A percentile compares a stretch with the other conserved stretches of the same genome.
Conservation (phyloP, 2,113 vertebrate genomes). For the Nothocercus nigrocapillus region DNA sequence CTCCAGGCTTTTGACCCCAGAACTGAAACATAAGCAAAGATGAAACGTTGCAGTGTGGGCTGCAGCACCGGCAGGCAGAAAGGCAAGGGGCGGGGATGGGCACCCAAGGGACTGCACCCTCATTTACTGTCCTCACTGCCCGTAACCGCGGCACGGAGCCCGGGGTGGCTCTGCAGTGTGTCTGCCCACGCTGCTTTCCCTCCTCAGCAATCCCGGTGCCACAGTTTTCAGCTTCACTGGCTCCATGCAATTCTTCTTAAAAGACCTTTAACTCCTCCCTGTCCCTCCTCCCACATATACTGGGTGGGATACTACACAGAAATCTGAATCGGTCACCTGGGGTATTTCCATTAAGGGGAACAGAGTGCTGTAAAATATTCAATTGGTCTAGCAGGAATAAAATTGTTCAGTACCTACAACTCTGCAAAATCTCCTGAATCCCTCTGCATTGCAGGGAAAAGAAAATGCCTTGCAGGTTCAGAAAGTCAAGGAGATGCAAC, state of each 20-base stretch:
- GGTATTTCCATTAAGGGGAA: not conserved
- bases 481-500: not conserved
- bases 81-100: not conserved
- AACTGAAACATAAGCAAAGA: conserved; percentile 68
- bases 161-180: accelerated
- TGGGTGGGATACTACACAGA: not conserved
- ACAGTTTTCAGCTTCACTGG: not conserved
- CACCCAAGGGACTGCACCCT: accelerated
- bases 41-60: accelerated
- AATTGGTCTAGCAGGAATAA: not conserved
- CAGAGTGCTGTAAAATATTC: not conserved
- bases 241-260: not conserved
- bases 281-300: not conserved
- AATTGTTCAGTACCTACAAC: not conserved
- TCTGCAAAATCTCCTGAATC: not conserved
- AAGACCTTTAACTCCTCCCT: not conserved
- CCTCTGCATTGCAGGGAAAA: not conserved
- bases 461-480: not conserved
- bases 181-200: not conserved
- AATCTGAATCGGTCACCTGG: not conserved
- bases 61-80: not conserved
- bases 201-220: not conserved
- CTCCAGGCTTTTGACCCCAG: conserved; percentile 87
- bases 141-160: accelerated
- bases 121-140: accelerated